Percentiles rank a stretch among this genome's conserved stretches.
These are phyloP conservation scores for Oncorhynchus tshawytscha DNA, from an alignment of 2,113 vertebrate genomes.

Conservation along the genomic window DNA sequence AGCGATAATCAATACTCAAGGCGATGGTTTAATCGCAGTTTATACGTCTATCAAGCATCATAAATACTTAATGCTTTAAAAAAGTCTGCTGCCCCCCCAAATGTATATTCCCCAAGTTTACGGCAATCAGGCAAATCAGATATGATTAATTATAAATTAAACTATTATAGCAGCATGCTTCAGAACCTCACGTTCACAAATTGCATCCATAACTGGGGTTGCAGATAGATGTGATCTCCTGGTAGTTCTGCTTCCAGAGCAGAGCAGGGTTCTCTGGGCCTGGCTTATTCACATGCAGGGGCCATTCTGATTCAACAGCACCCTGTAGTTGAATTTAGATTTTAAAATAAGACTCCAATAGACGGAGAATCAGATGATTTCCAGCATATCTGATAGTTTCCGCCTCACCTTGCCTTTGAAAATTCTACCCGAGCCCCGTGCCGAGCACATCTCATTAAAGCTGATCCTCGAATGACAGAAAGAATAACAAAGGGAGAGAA, in stretches of 20 bases:
- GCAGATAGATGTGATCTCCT: constrained; percentile 58
- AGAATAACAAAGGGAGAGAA: constrained; percentile 10
- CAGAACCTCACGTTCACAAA: constrained; percentile 66
- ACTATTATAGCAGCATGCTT: constrained; percentile 59
- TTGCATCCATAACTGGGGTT: constrained; percentile 53
- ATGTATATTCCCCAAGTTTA: constrained; percentile 78
- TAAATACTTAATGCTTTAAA: constrained; percentile 91
- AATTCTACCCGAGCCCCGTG: constrained; percentile 44
- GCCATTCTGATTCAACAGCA: constrained; percentile 39
- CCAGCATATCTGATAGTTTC: constrained; percentile 60
- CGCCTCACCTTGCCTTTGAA: constrained; percentile 60
- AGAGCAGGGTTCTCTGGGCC: constrained; percentile 32
- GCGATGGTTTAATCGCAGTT: constrained; percentile 72
- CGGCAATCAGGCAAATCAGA: constrained; percentile 95
- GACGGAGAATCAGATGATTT: constrained; percentile 66
- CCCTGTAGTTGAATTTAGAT: constrained; percentile 70
- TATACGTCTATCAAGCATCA: constrained; percentile 90
- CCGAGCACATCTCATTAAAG: constrained; percentile 64
- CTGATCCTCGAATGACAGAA: constrained; percentile 44
- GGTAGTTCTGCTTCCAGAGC: constrained; percentile 48
- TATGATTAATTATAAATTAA: constrained; percentile 89
- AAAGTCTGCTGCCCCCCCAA: constrained; percentile 66
- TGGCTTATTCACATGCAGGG: constrained; percentile 63
- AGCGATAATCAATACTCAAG: constrained; percentile 95
- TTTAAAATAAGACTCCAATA: constrained; percentile 65